These are phyloP conservation scores for Aeoliscus strigatus DNA, from an alignment of 2,797 vertebrate genomes.

Conservation along the genomic window DNA sequence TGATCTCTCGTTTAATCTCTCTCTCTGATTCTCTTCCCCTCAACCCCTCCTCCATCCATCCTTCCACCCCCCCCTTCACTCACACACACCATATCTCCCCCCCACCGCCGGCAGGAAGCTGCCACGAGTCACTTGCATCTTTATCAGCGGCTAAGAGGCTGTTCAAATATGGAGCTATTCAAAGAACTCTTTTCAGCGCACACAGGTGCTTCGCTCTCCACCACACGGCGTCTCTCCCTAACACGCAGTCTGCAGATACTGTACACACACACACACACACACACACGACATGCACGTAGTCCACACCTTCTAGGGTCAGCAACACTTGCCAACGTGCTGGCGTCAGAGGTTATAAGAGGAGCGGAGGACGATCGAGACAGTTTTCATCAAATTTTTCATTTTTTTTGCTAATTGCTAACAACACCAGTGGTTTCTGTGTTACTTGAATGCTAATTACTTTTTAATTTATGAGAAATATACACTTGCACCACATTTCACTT, in stretches of 20 bases:
- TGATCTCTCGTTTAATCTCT: too few relatives aligned
- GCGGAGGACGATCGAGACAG: too few relatives aligned
- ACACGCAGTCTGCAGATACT: too few relatives aligned
- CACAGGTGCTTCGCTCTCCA: constrained; percentile 67
- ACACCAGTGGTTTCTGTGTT: too few relatives aligned
- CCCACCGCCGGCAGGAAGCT: constrained; percentile 63
- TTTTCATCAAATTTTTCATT: too few relatives aligned
- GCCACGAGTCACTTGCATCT: constrained; percentile 61
- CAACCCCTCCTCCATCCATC: constrained; percentile 29
- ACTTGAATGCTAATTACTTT: too few relatives aligned
- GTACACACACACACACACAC: constrained; percentile 15
- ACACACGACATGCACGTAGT: neutral
- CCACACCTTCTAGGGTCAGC: constrained; percentile 63
- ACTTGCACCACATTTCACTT: too few relatives aligned
- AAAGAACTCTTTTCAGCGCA: constrained; percentile 49
- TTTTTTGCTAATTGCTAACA: too few relatives aligned
- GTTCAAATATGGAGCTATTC: constrained; percentile 66
- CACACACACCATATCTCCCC: neutral
- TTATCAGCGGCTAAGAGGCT: constrained; percentile 59
- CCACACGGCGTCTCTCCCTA: too few relatives aligned
- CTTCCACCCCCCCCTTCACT: too few relatives aligned
- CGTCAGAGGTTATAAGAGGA: constrained; percentile 25
- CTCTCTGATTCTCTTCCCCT: constrained; percentile 68
- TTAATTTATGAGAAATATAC: too few relatives aligned
- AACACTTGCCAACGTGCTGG: constrained; percentile 34